Evolutionary conservation across 2,797 vertebrate species (phyloP).

Genomic region (Melanotaenia trifasciata): DNA sequence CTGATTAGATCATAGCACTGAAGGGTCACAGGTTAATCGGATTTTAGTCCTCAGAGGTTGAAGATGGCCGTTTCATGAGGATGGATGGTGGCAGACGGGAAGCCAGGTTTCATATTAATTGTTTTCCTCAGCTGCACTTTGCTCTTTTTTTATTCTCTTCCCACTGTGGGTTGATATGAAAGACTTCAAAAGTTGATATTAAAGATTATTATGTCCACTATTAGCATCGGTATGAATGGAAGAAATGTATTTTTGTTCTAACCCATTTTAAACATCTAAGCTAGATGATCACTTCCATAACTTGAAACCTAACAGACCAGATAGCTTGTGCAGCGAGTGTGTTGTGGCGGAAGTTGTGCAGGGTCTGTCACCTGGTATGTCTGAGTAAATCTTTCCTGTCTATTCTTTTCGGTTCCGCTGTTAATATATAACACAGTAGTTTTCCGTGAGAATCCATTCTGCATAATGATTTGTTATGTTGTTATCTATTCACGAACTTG

Average conservation of each 20-base stretch:
- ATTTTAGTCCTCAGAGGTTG: conserved; percentile 25
- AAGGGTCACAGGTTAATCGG: conserved; percentile 39
- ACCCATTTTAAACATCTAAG: conserved; percentile 21
- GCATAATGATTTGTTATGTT: not conserved
- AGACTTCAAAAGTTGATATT: too few species aligned
- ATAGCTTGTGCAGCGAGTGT: not conserved
- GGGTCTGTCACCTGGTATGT: not conserved
- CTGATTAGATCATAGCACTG: conserved; percentile 48
- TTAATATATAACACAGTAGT: conserved; percentile 58
- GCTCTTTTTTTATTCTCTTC: not conserved
- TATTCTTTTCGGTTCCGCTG: conserved; percentile 6
- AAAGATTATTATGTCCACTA: too few species aligned
- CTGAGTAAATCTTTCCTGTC: conserved; percentile 34
- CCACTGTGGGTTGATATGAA: too few species aligned
- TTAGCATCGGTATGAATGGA: not conserved
- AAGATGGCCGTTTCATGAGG: conserved; percentile 4
- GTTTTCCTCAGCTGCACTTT: too few species aligned
- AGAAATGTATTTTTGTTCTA: not conserved
- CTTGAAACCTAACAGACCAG: too few species aligned
- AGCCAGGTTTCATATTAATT: not conserved
- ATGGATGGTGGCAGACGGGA: not conserved
- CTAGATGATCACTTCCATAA: too few species aligned
- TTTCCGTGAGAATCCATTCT: conserved; percentile 35
- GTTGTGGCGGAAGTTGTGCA: not conserved
- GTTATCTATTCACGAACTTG: too few species aligned